phyloP scores from a whole-genome alignment of 2,113 vertebrate genomes.

The Hoplias malabaricus region DNA sequence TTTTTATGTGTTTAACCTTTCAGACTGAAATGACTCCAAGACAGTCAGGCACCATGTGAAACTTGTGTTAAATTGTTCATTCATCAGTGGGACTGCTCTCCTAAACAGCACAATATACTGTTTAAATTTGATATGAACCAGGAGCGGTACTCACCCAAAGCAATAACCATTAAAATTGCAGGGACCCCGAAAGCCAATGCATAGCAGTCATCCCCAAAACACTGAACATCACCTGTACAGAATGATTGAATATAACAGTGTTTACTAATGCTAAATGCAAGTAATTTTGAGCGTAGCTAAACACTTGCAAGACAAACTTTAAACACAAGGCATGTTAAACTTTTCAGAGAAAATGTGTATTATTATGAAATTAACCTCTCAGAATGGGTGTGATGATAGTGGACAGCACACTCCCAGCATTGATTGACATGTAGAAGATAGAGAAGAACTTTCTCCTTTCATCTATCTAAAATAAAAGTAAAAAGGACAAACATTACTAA shows the following conservation, averaged over 20 bases:
- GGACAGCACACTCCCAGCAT: constrained; percentile 93
- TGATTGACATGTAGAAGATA: constrained; percentile 97
- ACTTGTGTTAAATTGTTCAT: not conserved
- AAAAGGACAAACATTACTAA: not conserved
- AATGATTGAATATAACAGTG: not conserved
- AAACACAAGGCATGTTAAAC: not conserved
- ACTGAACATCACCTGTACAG: constrained; percentile 86
- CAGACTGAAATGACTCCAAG: not conserved
- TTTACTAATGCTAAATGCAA: not conserved
- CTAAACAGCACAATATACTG: not conserved
- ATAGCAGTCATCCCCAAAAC: constrained; percentile 92
- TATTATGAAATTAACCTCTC: constrained; percentile 78
- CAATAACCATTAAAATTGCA: constrained; percentile 87
- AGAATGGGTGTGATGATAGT: constrained; percentile 92
- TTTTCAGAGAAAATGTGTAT: not conserved
- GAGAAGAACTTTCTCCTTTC: constrained; percentile 96
- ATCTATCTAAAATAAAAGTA: constrained; percentile 70
- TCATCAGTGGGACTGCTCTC: not conserved
- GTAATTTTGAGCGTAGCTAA: not conserved
- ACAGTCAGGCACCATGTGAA: not conserved
- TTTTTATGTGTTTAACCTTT: not conserved
- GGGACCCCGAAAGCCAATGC: constrained; percentile 94
- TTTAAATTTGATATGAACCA: not conserved
- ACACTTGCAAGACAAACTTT: not conserved
- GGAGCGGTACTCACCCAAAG: constrained; percentile 80